Percentiles rank a stretch among this genome's conserved stretches.
These are phyloP conservation scores for Lysandra bellargus DNA, from an alignment of 2,888 invertebrate species.

Conservation along the genomic window DNA sequence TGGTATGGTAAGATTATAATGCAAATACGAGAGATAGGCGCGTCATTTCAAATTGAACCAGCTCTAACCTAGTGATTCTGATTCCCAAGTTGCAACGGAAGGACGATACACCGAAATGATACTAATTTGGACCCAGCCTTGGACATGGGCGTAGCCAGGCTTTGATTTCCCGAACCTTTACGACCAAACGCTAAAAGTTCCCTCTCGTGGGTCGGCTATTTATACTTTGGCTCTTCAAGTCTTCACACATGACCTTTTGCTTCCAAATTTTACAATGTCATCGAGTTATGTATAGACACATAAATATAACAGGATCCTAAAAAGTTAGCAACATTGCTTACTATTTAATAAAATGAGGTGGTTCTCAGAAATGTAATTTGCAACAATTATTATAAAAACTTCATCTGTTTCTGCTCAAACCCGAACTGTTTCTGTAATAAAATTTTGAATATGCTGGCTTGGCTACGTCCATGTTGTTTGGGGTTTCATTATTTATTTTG, in stretches of 20 bases:
- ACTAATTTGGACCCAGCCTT: not conserved
- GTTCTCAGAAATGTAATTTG: not conserved
- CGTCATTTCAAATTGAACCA: too few relatives aligned
- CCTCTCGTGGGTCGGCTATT: not conserved
- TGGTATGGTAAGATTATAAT: too few relatives aligned
- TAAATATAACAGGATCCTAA: not conserved
- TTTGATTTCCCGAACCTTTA: not conserved
- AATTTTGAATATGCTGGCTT: not conserved
- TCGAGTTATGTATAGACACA: not conserved
- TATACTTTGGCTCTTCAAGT: not conserved
- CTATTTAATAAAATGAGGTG: not conserved
- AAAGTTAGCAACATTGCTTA: not conserved
- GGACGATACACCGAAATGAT: not conserved
- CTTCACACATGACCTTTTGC: not conserved
- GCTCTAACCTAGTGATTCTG: too few relatives aligned
- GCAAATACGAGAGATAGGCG: too few relatives aligned
- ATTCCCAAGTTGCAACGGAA: too few relatives aligned
- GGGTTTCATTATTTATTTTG: constrained; percentile 59
- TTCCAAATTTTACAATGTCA: not conserved
- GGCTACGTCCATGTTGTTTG: not conserved
- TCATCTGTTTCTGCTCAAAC: too few relatives aligned
- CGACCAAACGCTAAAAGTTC: not conserved
- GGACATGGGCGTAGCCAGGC: constrained; percentile 30
- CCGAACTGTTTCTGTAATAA: not conserved
- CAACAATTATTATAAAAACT: too few relatives aligned